Evolutionary conservation across 2,888 invertebrate species (phyloP).

Genomic region (Dichetophora obliterata): DNA sequence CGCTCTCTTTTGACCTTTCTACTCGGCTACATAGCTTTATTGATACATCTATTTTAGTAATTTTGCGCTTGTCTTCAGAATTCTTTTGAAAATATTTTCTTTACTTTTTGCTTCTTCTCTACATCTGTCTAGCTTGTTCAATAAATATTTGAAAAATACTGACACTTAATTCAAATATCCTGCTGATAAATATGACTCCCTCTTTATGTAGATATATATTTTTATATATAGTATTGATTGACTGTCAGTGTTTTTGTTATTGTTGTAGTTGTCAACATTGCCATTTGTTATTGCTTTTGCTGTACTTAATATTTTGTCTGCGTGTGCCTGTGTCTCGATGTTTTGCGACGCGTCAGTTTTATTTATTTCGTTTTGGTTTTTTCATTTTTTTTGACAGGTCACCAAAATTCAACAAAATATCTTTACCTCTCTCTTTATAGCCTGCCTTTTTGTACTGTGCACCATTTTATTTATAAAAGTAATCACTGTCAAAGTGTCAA

Average conservation of each 20-base stretch:
- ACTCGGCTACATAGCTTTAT: too few relatives aligned
- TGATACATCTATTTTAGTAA: not conserved
- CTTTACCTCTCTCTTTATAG: not conserved
- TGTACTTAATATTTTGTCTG: not conserved
- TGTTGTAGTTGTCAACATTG: too few relatives aligned
- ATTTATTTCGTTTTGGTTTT: not conserved
- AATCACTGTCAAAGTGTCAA: constrained; percentile 59
- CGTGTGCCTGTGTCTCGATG: not conserved
- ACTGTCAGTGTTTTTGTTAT: too few relatives aligned
- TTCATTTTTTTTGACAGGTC: not conserved
- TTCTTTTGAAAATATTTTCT: not conserved
- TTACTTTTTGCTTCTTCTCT: too few relatives aligned
- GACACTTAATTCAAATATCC: not conserved
- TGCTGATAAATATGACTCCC: too few relatives aligned
- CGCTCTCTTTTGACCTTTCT: not conserved
- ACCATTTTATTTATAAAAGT: constrained; percentile 58
- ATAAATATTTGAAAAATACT: not conserved
- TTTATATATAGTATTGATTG: too few relatives aligned
- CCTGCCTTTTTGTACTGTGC: not conserved
- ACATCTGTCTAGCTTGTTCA: constrained; percentile 1
- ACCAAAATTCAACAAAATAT: not conserved
- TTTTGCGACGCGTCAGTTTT: not conserved
- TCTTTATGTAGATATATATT: too few relatives aligned
- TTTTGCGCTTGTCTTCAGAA: not conserved
- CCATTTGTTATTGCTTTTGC: not conserved